Percentiles rank a stretch among this genome's conserved stretches.
Conservation (phyloP, 2,797 vertebrate genomes). For the Acanthornis magna region DNA sequence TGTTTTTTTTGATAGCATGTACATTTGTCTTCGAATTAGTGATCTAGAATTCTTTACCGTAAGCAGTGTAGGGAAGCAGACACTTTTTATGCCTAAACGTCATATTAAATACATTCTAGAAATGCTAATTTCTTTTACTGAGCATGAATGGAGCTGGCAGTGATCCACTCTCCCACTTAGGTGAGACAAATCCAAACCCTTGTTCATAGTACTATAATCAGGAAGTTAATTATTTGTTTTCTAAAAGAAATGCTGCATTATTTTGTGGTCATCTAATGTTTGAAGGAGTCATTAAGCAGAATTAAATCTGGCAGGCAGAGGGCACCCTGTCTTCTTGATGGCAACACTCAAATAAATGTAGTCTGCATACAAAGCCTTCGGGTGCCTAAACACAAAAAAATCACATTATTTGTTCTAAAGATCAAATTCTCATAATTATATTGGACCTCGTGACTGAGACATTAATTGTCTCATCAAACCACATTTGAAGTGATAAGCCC, state of each 20-base stretch:
- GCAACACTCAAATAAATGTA: background rate
- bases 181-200: background rate
- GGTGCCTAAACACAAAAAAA: background rate
- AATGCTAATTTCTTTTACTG: background rate
- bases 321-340: constrained; percentile 34
- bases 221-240: background rate
- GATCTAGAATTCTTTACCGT: background rate
- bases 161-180: background rate
- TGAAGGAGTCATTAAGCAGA: background rate
- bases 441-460: background rate
- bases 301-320: constrained; percentile 29
- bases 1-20: background rate
- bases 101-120: background rate
- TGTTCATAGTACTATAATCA: background rate
- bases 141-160: accelerated
- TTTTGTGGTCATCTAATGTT: background rate
- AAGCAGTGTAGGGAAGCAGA: background rate
- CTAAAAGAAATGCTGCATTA: background rate
- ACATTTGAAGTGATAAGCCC: background rate
- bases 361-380: background rate
- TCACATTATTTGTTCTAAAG: background rate
- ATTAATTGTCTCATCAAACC: background rate
- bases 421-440: background rate
- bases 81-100: background rate
- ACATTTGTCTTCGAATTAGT: background rate